These are phyloP conservation scores for Agrenia bidenticulata DNA, from an alignment of 2,888 invertebrate genomes.

Conservation along the genomic window DNA sequence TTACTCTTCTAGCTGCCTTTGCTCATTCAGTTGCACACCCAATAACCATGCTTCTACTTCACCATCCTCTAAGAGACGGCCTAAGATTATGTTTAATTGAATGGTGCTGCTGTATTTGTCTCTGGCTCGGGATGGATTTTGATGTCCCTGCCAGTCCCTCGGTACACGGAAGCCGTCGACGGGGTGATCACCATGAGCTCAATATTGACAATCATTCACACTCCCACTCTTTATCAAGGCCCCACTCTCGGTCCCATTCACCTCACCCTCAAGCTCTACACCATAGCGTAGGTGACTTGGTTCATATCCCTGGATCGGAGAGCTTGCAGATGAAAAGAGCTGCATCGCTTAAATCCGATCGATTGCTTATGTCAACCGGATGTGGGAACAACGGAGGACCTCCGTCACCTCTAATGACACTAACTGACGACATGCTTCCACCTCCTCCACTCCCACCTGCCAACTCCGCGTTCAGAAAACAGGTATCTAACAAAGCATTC, in stretches of 20 bases:
- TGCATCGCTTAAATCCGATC: conserved; percentile 50
- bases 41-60: conserved; percentile 73
- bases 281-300: conserved; percentile 37
- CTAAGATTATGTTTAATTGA: conserved; percentile 48
- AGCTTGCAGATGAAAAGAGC: conserved; percentile 44
- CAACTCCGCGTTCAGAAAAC: conserved; percentile 50
- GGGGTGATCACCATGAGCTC: conserved; percentile 35
- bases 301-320: conserved; percentile 43
- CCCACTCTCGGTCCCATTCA: conserved; percentile 38
- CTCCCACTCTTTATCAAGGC: conserved; percentile 38
- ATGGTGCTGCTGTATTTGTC: conserved; percentile 70
- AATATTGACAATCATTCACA: conserved; percentile 38
- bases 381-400: conserved; percentile 44
- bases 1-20: conserved; percentile 82
- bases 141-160: conserved; percentile 42
- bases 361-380: conserved; percentile 44
- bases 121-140: conserved; percentile 51
- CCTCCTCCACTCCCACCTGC: conserved; percentile 47
- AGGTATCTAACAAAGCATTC: conserved; percentile 42
- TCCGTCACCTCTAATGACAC: conserved; percentile 46
- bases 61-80: conserved; percentile 55
- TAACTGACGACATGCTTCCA: conserved; percentile 39
- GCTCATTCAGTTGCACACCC: conserved; percentile 84
- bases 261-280: conserved; percentile 34
- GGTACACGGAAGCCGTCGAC: conserved; percentile 16